A percentile compares a stretch with the other conserved stretches of the same genome.
phyloP scores from a whole-genome alignment of 1,140 invertebrate genomes.

The Drosophila murphyi region DNA sequence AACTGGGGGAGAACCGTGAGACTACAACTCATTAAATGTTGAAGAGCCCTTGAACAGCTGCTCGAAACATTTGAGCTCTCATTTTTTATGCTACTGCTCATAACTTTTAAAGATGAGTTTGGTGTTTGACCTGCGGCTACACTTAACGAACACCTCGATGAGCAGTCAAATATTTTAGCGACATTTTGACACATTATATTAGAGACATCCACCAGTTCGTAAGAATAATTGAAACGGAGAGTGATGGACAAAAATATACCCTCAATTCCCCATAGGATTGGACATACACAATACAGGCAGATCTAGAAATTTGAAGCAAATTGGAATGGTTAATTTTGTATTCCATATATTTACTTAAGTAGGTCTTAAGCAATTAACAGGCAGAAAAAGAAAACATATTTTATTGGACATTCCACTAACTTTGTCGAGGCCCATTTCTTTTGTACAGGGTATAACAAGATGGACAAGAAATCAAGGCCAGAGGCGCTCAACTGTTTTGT shows the following conservation, averaged over 20 bases:
- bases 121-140: conserved; percentile 45
- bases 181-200: conserved; percentile 36
- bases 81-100: background rate
- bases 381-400: background rate
- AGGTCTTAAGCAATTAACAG: no score
- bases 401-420: background rate
- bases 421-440: background rate
- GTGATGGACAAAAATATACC: background rate
- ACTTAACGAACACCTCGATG: conserved; percentile 66
- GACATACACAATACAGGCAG: no score
- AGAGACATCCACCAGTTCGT: background rate
- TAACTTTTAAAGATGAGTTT: conserved; percentile 29
- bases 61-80: conserved; percentile 11
- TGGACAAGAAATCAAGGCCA: conserved; percentile 22
- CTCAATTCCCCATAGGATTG: background rate
- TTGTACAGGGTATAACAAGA: conserved; percentile 2
- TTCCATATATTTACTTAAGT: no score
- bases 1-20: background rate
- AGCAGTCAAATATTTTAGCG: conserved; percentile 36
- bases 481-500: conserved; percentile 42
- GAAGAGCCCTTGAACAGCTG: conserved; percentile 69
- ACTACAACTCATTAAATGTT: conserved; percentile 59
- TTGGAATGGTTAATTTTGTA: no score
- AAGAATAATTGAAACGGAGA: background rate
- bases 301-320: no score